These are phyloP conservation scores for Parnassius mnemosyne DNA, from an alignment of 2,888 invertebrate species.

Conservation along the genomic window DNA sequence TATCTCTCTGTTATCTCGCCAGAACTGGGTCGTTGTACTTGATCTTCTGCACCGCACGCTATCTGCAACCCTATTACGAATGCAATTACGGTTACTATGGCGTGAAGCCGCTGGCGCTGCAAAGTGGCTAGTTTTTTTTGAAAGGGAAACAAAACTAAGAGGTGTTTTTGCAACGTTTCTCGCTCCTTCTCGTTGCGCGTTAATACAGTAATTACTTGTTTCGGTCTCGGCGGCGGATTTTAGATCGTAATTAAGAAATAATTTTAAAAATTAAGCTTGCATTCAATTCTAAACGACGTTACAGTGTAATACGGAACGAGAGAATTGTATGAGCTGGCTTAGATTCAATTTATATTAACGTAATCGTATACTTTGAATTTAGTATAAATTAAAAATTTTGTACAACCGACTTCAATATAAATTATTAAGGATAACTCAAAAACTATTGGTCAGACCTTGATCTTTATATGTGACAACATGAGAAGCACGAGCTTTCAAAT, in stretches of 20 bases:
- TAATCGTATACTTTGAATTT: no score
- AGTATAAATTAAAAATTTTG: no score
- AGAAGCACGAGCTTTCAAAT: no score
- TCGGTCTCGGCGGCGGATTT: constrained; percentile 9
- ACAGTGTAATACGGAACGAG: neutral
- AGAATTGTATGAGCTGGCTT: neutral
- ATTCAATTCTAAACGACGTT: neutral
- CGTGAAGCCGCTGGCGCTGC: neutral
- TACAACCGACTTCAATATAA: no score
- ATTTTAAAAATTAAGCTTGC: constrained; percentile 3
- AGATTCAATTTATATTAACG: no score
- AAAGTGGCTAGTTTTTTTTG: constrained; percentile 13
- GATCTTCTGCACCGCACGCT: constrained; percentile 39
- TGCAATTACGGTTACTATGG: constrained; percentile 3
- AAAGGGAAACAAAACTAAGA: constrained; percentile 12
- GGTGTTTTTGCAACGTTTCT: constrained; percentile 17
- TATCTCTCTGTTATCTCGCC: constrained; percentile 47
- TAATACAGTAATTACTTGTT: constrained; percentile 17
- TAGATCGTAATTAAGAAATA: constrained; percentile 20
- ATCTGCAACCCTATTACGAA: constrained; percentile 6
- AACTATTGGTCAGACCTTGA: no score
- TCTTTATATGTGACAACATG: no score
- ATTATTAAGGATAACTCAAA: no score
- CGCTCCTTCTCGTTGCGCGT: constrained; percentile 15
- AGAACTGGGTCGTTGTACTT: constrained; percentile 58